Base-by-base conservation (phyloP, 2,113 vertebrate genomes). In the Tetrax tetrax region DNA sequence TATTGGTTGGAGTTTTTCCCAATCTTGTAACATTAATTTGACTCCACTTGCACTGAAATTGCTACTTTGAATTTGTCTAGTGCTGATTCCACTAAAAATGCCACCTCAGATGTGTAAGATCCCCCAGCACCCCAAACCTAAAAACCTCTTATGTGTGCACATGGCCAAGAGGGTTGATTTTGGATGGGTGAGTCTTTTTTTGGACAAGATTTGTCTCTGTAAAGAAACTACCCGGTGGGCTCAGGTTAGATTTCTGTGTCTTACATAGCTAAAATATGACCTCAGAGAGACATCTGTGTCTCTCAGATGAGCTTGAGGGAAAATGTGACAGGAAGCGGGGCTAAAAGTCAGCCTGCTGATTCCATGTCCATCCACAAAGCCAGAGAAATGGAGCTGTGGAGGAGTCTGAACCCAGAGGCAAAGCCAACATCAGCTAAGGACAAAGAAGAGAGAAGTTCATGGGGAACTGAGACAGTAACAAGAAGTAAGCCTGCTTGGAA, bases 1-100 rank as follows among this genome's bases (percentile, higher is more conserved):
- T 95, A 56, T 38, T 93, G 33, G 15, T 29, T 81, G 51, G 27
- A 70, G 35, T 23, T 95, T 90, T 91, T 92, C 15, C n/a, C 45
- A 70, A 7, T n/a, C 38, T 48, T 33, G 41, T 65, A 68, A 54
- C 29, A 23, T 12, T 87, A 61, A 65, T 86, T 79, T 82, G 54
- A 54, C 27, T 81, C 37, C 1, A 0, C 48, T 47, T 65, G 31
- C 21, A 13, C 43, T 66, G 56, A 78, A 90, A 68, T 63, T 21
- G 5, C 31, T 71, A 29, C 25, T 43, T 57, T 68, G 50, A 64
- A 56, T 79, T 95, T 82, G 4, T 61, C 41, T 41, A 76, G 31
- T 4, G 31, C 19, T 5, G 10, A 50, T 63, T 74, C 66, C 31
- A 20, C 38, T 86, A 65, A 72, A 89, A 88, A 69, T 65, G 27